A percentile compares a stretch with the other conserved stretches of the same genome.
These are phyloP conservation scores for Okamejei kenojei DNA, from an alignment of 2,797 vertebrate species.

Conservation along the genomic window DNA sequence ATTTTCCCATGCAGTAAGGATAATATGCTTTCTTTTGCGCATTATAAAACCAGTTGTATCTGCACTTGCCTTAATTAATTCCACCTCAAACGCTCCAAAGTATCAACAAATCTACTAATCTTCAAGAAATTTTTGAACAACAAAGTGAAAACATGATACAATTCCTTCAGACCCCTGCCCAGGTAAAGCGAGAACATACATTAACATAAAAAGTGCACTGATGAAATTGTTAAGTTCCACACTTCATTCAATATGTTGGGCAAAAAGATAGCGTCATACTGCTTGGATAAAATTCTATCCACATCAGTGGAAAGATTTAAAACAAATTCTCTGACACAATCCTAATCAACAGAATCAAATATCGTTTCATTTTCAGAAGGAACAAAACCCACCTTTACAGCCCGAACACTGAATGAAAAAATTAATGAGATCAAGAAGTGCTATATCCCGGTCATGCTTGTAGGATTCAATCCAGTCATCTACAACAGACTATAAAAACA, in stretches of 20 bases:
- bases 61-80: not conserved
- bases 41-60: not conserved
- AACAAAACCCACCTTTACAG: slow-evolving; percentile 79
- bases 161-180: too few relatives aligned
- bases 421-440: slow-evolving; percentile 96
- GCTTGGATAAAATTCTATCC: not conserved
- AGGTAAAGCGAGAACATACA: not conserved
- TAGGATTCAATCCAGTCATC: slow-evolving; percentile 99
- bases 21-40: not conserved
- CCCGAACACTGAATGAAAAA: slow-evolving; percentile 99
- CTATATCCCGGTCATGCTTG: slow-evolving; percentile 91
- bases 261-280: not conserved
- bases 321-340: not conserved
- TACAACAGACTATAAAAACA: slow-evolving; percentile 79
- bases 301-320: not conserved
- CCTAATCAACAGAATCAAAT: not conserved
- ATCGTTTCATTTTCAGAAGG: not conserved
- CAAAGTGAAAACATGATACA: too few relatives aligned
- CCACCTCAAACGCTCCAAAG: not conserved
- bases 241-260: not conserved
- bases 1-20: not conserved
- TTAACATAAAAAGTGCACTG: not conserved
- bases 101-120: not conserved
- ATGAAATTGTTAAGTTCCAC: not conserved
- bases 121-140: not conserved